Percentiles rank a stretch among this genome's conserved stretches.
Evolutionary conservation across 2,113 vertebrate genomes (phyloP).

Genomic region (Donacobius atricapilla): DNA sequence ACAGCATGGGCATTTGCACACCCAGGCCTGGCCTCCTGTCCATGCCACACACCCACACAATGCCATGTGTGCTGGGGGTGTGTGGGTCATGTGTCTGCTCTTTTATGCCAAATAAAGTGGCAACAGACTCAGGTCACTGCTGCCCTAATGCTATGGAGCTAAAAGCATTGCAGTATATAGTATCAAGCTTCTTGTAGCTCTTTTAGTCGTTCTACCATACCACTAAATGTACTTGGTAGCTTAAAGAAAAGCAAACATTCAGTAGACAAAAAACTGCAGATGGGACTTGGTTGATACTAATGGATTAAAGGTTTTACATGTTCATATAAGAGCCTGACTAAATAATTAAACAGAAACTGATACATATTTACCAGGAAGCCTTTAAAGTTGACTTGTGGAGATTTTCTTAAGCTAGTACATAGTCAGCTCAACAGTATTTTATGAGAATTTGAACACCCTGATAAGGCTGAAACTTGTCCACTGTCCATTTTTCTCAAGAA

Average conservation of each 20-base stretch:
- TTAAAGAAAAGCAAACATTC: neutral
- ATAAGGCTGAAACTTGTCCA: neutral
- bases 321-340: neutral
- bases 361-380: neutral
- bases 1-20: fast-evolving
- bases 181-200: neutral
- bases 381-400: neutral
- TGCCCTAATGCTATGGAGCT: neutral
- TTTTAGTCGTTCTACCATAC: neutral
- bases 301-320: neutral
- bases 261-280: neutral
- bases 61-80: fast-evolving
- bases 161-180: neutral
- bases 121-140: neutral
- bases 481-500: neutral
- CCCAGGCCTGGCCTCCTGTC: neutral
- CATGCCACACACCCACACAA: fast-evolving
- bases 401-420: neutral
- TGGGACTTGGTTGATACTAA: neutral
- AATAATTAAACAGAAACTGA: neutral
- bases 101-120: neutral
- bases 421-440: neutral
- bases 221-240: neutral
- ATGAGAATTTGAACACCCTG: neutral
- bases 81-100: neutral